These are phyloP conservation scores for Caerostris extrusa DNA, from an alignment of 1,140 invertebrate genomes.

Conservation along the genomic window DNA sequence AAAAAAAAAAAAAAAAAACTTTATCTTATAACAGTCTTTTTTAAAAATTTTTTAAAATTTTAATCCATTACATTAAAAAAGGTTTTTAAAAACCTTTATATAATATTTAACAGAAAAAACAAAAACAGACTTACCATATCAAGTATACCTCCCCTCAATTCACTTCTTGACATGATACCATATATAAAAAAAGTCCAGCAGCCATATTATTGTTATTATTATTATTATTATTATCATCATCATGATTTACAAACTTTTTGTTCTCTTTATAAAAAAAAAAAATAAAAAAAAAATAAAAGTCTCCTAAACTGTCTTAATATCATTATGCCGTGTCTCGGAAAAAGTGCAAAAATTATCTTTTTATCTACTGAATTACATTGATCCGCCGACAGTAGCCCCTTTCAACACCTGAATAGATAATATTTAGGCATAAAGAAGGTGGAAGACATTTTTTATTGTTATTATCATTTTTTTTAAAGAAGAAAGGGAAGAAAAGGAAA, in stretches of 20 bases:
- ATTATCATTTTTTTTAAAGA: not conserved
- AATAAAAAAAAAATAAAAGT: not conserved
- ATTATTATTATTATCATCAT: not conserved
- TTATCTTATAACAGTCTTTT: too few species aligned
- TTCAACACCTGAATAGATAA: slow-evolving; percentile 50
- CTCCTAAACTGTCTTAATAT: slow-evolving; percentile 29
- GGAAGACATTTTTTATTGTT: not conserved
- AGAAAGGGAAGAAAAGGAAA: not conserved
- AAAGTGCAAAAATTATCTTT: slow-evolving; percentile 62
- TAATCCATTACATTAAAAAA: too few species aligned
- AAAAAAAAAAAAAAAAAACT: too few species aligned
- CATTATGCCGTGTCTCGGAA: slow-evolving; percentile 26
- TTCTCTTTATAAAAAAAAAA: not conserved
- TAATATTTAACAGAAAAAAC: too few species aligned
- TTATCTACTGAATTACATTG: slow-evolving; percentile 34
- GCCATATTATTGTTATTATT: not conserved
- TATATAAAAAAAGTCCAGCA: not conserved
- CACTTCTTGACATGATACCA: too few species aligned
- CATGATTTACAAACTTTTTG: not conserved
- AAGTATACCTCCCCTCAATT: too few species aligned
- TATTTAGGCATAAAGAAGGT: slow-evolving; percentile 33
- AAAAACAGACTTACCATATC: too few species aligned
- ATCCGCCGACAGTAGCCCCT: not conserved
- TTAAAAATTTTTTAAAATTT: too few species aligned
- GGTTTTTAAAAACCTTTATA: too few species aligned